Base-by-base conservation (phyloP, 2,888 invertebrate species). In the Lasioglossum leucozonium region DNA sequence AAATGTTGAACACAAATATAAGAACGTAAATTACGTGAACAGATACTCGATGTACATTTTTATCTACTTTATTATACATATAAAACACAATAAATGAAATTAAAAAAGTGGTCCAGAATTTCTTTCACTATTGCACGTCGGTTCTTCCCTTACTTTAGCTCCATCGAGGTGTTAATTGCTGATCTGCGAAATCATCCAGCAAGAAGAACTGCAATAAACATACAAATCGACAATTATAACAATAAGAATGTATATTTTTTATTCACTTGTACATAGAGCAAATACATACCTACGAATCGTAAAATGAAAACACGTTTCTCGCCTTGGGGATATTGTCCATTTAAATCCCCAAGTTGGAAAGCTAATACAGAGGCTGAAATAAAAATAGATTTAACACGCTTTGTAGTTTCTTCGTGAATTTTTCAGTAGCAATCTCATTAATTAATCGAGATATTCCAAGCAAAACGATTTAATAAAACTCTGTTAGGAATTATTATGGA, bases 151-250 rank as follows among this genome's bases (percentile, higher is more conserved):
- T 22, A 22, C n/a, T 55, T 10, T n/a, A 55, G 6, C 2, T 8
- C 22, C 55, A 2, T 74, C 16, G 2, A 10, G n/a, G n/a, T 26
- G 16, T 30, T 30, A 5, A 16, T 30, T 34, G 34, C 16, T 3
- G 34, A 18, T 65, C 18, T 34, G 30, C 34, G 2, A 51, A 1
- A 76, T 42, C 77, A 22, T 78, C 81, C 84, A 72, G 22, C 13
- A 62, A 47, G 65, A 73, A 62, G 13, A 62, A 77, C 87, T 88
- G 88, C 22, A 88, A 88, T 82, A 88, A 83, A 80, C 55, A 74
- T 26, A 11, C 30, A 71, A 69, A 77, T 74, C 18, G 26, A 42
- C 10, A 71, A 69, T 62, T 79, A 34, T 81, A 75, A 74, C 26
- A 42, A 11, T 10, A 11, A 1, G n/a, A 58, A 58, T 58, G 16